Base-by-base conservation (phyloP, 2,888 invertebrate genomes). In the Drosophila mimetica region DNA sequence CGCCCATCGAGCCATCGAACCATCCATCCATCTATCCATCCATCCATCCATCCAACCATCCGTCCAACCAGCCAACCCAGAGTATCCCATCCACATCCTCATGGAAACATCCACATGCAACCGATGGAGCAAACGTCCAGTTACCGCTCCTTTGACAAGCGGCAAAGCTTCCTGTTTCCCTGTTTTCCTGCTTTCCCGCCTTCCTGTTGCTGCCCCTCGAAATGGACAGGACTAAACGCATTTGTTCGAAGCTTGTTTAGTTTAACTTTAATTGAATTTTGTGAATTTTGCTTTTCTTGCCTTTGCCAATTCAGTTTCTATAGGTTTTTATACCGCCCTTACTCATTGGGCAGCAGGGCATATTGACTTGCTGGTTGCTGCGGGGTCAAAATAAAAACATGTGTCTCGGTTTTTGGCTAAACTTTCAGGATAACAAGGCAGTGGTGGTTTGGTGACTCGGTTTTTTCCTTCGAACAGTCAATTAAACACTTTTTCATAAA, bases 251-350 rank as follows among this genome's bases (percentile, higher is more conserved):
- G 87, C 85, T 86, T 86, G 87, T 86, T 86, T 86, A 86, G 85
- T 86, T 86, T 86, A 86, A 86, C 87, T 86, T 86, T 86, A 86
- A 86, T 86, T 86, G 85, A 85, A 86, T 86, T 86, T 86, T 84
- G 76, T 78, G 81, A 86, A 86, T 86, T 86, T 86, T 74, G 77
- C 80, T 80, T 74, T 63, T 69, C 64, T 63, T 75, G 48, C 63
- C 51, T 53, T 67, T 55, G 44, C 63, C 70, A 55, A 60, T 44
- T 47, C 44, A 65, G 42, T 47, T 61, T 73, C 51, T 52, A 63
- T 64, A 47, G 39, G 64, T 47, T 63, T 51, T 51, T 57, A 30
- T 18, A 44, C 61, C 44, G 28, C 28, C 37, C 63, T 50, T 61
- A 61, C 64, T 64, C 61, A 44, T 50, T 61, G 64, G 30, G 30